Conservation (phyloP, 2,797 vertebrate species). For the Poecilia wingei region DNA sequence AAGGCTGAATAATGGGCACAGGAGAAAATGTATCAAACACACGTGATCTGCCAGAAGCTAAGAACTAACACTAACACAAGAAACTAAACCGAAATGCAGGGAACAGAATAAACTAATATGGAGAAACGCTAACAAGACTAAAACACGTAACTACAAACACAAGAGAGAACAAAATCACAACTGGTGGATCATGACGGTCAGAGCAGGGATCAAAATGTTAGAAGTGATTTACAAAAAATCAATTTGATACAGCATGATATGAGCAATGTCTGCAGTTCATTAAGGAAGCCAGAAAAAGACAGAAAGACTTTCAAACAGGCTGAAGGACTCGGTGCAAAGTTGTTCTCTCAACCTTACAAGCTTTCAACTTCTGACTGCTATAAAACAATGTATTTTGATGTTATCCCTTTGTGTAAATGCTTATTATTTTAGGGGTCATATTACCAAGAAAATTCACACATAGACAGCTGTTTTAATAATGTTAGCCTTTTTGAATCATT, state of each 20-base stretch:
- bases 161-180: neutral
- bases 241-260: neutral
- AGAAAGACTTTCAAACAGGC: neutral
- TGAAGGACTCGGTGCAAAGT: neutral
- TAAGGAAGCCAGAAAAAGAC: neutral
- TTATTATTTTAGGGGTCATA: neutral
- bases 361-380: neutral
- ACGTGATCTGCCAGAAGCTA: neutral
- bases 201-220: neutral
- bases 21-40: neutral
- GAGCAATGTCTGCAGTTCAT: neutral
- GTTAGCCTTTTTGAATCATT: neutral
- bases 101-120: neutral
- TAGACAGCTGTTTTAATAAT: neutral
- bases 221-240: neutral
- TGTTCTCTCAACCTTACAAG: neutral
- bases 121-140: neutral
- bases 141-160: neutral
- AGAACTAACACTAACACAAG: neutral
- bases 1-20: neutral
- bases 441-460: neutral
- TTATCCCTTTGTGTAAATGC: neutral
- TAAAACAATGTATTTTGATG: neutral
- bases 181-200: neutral
- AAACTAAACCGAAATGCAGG: neutral